Percentiles rank a stretch among this genome's conserved stretches.
phyloP scores from a whole-genome alignment of 2,797 vertebrate genomes.

The Enoplosus armatus region DNA sequence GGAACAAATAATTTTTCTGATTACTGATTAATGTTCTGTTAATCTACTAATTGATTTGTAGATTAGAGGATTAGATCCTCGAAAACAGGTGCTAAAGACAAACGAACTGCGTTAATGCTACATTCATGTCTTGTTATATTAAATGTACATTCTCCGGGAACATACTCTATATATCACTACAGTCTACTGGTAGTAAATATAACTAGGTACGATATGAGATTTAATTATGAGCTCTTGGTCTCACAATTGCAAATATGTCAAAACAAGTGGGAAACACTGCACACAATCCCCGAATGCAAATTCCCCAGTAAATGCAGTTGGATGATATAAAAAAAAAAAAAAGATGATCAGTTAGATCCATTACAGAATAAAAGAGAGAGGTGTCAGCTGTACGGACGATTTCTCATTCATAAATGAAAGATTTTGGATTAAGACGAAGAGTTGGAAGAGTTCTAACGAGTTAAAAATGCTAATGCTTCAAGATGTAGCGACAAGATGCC shows the following conservation, averaged over 20 bases:
- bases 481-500: conserved; percentile 26
- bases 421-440: conserved; percentile 15
- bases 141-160: background rate
- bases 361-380: background rate
- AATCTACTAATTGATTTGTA: background rate
- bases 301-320: background rate
- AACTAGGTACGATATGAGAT: background rate
- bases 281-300: background rate
- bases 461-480: conserved; percentile 43
- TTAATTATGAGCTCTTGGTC: background rate
- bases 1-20: background rate
- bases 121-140: background rate
- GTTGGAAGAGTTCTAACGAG: conserved; percentile 8
- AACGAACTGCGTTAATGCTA: background rate
- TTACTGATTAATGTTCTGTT: background rate
- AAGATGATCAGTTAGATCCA: conserved; percentile 7
- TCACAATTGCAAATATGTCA: background rate
- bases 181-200: background rate
- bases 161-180: background rate
- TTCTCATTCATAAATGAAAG: conserved; percentile 42
- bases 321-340: background rate
- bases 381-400: conserved; percentile 16
- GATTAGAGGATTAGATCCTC: too few species aligned
- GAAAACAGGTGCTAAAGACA: background rate
- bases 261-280: background rate